Conservation (phyloP, 2,113 vertebrate genomes). For the Malurus melanocephalus region DNA sequence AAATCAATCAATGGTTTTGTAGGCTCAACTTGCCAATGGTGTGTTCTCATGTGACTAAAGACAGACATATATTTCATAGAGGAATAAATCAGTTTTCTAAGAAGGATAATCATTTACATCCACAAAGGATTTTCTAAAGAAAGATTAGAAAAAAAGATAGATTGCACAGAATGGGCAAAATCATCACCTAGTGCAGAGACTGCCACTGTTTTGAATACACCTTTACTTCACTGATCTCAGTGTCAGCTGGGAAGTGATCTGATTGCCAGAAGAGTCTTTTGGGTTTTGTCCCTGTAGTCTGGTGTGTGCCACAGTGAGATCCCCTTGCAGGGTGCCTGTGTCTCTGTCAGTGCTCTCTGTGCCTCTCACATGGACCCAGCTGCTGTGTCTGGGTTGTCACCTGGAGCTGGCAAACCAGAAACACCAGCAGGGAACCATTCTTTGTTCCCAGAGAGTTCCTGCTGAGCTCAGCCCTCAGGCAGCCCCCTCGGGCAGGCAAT, state of each 20-base stretch:
- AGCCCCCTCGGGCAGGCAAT: neutral
- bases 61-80: neutral
- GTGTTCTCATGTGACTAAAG: neutral
- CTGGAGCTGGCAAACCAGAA: neutral
- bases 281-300: neutral
- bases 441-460: neutral
- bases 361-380: neutral
- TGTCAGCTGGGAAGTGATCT: neutral
- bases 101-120: neutral
- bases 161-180: neutral
- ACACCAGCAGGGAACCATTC: neutral
- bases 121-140: neutral
- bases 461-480: neutral
- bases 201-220: neutral
- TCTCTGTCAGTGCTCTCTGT: neutral
- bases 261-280: neutral
- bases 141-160: neutral
- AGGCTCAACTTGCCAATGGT: neutral
- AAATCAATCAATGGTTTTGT: neutral
- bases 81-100: neutral
- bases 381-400: neutral
- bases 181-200: neutral
- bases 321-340: fast-evolving
- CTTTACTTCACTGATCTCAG: too few relatives aligned
- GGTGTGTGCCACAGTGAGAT: neutral